Base-by-base conservation (phyloP, 2,888 invertebrate species). In the Coronaproctus castanopsis region DNA sequence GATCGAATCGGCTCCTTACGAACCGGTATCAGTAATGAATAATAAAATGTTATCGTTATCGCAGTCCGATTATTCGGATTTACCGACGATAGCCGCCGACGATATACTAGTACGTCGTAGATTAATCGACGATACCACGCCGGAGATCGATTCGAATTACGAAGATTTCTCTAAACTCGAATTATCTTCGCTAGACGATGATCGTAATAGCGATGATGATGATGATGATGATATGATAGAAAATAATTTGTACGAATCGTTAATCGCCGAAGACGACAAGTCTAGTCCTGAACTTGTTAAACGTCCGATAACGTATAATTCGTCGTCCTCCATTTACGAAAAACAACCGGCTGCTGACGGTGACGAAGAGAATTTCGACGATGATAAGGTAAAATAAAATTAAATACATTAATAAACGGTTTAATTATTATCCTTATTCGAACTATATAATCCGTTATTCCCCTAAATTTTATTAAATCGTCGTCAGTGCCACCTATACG, bases 181-280 rank as follows among this genome's bases (percentile, higher is more conserved):
- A 21, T 36, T 59, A 10, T 56, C 55, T 1, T 23, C 55, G 20
- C 23, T 55, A 5, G 58, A 52, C 1, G 55, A 48, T 48, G 48
- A 55, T 48, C 48, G 36, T 20, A 53, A 24, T 5, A 50, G 51
- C 24, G 55, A 55, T n/a, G 56, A 56, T 21, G 61, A 60, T 14
- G 52, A 59, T 14, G 62, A 57, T 2, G 64, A 62, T 51, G 59
- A 53, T 21, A 62, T 58, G 61, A 52, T 60, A 14, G 60, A 58
- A 51, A 62, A 63, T 51, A 60, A 64, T 23, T 55, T 62, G 57
- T 64, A 64, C 55, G 64, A 64, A 52, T 64, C 62, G 51, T 54
- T 64, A 23, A 62, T 64, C 20, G 57, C 57, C 10, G 55, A 59
- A 54, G 64, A 64, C 54, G n/a, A n/a, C n/a, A n/a, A n/a, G n/a